Evolutionary conservation across 2,113 vertebrate genomes (phyloP).

Genomic region (Ciconia boyciana): DNA sequence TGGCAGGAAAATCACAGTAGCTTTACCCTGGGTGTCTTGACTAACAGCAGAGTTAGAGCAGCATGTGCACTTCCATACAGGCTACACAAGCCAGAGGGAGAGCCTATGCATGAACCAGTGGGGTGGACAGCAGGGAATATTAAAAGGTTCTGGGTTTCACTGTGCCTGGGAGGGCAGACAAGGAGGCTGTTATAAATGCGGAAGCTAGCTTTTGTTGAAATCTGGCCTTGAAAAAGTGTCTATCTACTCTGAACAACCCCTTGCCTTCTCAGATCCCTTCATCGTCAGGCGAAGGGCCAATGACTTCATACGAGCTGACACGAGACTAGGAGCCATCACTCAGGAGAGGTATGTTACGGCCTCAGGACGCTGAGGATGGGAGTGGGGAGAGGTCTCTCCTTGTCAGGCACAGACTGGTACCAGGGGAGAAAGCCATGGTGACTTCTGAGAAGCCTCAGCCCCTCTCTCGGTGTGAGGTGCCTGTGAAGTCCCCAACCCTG

Average conservation of each 20-base stretch:
- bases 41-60: background rate
- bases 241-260: background rate
- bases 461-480: background rate
- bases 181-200: background rate
- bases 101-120: rapidly evolving
- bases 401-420: background rate
- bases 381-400: background rate
- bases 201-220: background rate
- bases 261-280: slow-evolving; percentile 71
- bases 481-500: background rate
- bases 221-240: background rate
- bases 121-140: background rate
- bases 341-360: slow-evolving; percentile 70
- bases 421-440: background rate
- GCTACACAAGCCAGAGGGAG: background rate
- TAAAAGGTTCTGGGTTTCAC: background rate
- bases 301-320: slow-evolving; percentile 67
- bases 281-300: slow-evolving; percentile 70
- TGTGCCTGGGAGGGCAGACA: background rate
- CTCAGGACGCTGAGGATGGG: background rate
- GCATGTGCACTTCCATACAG: background rate
- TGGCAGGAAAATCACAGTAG: background rate
- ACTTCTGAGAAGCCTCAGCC: background rate
- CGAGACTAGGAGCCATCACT: slow-evolving; percentile 26
- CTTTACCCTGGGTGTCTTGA: background rate